Base-by-base conservation (phyloP, 2,888 invertebrate genomes). In the Erebia ligea region DNA sequence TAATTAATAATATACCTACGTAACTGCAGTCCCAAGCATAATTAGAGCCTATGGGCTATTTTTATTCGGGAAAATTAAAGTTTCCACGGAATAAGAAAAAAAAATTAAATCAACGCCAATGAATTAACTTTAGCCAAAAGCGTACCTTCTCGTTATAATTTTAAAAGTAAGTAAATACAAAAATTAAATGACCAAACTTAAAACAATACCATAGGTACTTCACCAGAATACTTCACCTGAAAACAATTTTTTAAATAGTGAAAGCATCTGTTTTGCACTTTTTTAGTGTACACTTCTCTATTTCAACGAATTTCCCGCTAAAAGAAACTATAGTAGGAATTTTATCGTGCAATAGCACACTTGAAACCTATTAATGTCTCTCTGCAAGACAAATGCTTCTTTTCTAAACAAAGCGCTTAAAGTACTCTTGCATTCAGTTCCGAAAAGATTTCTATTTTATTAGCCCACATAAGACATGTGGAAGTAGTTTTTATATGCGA, bases 351-450 rank as follows among this genome's bases (percentile, higher is more conserved):
- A 70, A 73, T 56, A 52, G 70, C 66, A 67, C 72, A 70, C 72
- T 72, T 69, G 73, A 70, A 75, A 70, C 69, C 70, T 75, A 72
- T 76, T 75, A 73, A 75, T 72, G 75, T 76, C 76, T 72, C 65
- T 58, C 67, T 72, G 66, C 54, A 72, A 75, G 76, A 75, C 69
- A 73, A 76, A 76, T 75, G 75, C 69, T 65, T 48, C 59, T 68
- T 73, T 74, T 64, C 63, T 68, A 73, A 75, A 71, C 65, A 67
- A 59, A 75, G 70, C 70, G 74, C 72, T 65, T 68, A 65, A 65
- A 70, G 63, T 69, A 61, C 48, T 70, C 64, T 62, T 57, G 40
- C 64, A 69, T 72, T 48, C 59, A 65, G 45, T 42, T 61, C 42
- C 58, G 34, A 61, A 69, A 63, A 68, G 71, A 69, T 67, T 70